Base-by-base conservation (phyloP, 2,113 vertebrate species). In the Colius striatus region DNA sequence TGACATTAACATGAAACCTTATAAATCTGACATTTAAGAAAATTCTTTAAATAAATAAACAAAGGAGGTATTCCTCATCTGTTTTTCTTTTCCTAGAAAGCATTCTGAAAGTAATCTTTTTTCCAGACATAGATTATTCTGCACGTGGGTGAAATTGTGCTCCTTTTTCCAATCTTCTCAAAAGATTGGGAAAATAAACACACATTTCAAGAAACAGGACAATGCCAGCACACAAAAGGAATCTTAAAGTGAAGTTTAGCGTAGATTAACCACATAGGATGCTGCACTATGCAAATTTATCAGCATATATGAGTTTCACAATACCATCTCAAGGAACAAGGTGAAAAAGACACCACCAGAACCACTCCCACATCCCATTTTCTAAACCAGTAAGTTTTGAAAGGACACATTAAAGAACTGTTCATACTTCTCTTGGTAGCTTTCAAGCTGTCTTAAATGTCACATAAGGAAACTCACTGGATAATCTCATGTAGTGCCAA, bases 51-150 rank as follows among this genome's bases (percentile, higher is more conserved):
- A 16, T 57, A 78, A 95, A 87, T 89, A 96, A 92, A 92, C 93
- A 94, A 94, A 91, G 65, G 70, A 89, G 96, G 43, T 10, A 47
- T 79, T 87, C 61, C 67, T 97, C 70, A 75, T 96, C 87, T 96
- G 92, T 85, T 97, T 97, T 97, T 93, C 94, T 97, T 96, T 96
- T 95, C 83, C 88, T 92, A 84, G 63, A 95, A 95, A 70, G 51
- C 71, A 51, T 89, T 95, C 75, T 82, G 76, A 94, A 87, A 62
- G 55, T 71, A 96, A 97, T 94, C 77, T 96, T 94, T 97, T 96
- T 97, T 95, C 92, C 96, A 98, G 91, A 84, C 81, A 95, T 61
- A 92, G 86, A 93, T 96, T 97, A 95, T 84, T 86, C 87, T 84
- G 36, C 91, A 93, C n/a, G 77, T 73, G 68, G 86, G 75, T 92